Evolutionary conservation across 2,888 invertebrate genomes (phyloP).

Genomic region (Cephus nigrinus): DNA sequence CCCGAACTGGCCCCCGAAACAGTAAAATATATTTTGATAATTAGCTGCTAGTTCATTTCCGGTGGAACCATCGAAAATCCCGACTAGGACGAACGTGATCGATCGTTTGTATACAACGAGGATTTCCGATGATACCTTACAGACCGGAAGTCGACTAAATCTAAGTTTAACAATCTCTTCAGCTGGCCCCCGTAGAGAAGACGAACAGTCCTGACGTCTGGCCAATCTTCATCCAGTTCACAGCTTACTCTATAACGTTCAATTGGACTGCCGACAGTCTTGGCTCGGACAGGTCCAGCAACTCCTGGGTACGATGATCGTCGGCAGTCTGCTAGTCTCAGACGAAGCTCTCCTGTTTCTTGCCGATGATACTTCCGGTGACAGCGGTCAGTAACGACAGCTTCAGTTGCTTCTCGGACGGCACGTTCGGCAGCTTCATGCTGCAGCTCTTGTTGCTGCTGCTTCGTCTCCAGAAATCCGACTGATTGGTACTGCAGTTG

Average conservation of each 20-base stretch:
- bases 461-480: constrained; percentile 72
- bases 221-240: not conserved
- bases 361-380: constrained; percentile 44
- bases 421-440: constrained; percentile 44
- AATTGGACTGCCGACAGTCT: not conserved
- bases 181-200: not conserved
- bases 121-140: not conserved
- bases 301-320: not conserved
- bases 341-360: constrained; percentile 57
- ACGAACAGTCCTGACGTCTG: not conserved
- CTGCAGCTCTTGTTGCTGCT: constrained; percentile 65
- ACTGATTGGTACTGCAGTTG: constrained; percentile 55
- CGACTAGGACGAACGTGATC: not conserved
- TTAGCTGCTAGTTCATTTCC: not conserved
- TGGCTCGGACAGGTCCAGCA: not conserved
- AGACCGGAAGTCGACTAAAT: not conserved
- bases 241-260: not conserved
- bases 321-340: constrained; percentile 26
- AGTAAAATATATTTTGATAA: not conserved
- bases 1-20: not conserved
- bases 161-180: not conserved
- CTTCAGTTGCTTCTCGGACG: constrained; percentile 46
- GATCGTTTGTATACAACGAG: not conserved
- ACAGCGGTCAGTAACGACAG: constrained; percentile 49
- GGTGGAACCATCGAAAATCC: not conserved